Conservation (phyloP, 2,113 vertebrate genomes). For the Prunella himalayana region DNA sequence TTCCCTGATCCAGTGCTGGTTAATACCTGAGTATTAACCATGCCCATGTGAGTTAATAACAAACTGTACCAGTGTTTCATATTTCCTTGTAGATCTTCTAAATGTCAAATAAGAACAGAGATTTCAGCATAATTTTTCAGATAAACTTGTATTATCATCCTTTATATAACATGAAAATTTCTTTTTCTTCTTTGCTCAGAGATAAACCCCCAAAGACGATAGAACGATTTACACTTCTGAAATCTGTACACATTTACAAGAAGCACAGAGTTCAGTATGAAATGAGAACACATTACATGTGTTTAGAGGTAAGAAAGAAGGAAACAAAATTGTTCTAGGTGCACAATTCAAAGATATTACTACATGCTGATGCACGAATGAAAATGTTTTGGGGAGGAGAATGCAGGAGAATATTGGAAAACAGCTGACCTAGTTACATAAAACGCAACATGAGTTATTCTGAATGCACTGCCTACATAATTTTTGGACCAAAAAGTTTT, state of each 20-base stretch:
- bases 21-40: background rate
- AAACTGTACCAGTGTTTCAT: background rate
- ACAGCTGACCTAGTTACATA: background rate
- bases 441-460: background rate
- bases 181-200: conserved; percentile 64
- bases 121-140: background rate
- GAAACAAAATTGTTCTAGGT: background rate
- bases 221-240: conserved; percentile 87
- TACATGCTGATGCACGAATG: background rate
- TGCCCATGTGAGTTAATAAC: background rate
- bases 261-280: conserved; percentile 98
- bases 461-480: background rate
- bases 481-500: background rate
- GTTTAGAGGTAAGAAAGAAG: conserved; percentile 80
- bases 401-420: background rate
- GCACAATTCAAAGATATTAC: background rate
- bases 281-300: conserved; percentile 90
- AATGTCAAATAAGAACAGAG: background rate
- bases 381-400: background rate
- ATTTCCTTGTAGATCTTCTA: background rate
- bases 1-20: background rate
- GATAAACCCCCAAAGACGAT: conserved; percentile 79
- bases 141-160: background rate
- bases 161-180: background rate
- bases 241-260: conserved; percentile 96